These are phyloP conservation scores for Periphyllus acericola DNA, from an alignment of 2,888 invertebrate genomes.

Conservation along the genomic window DNA sequence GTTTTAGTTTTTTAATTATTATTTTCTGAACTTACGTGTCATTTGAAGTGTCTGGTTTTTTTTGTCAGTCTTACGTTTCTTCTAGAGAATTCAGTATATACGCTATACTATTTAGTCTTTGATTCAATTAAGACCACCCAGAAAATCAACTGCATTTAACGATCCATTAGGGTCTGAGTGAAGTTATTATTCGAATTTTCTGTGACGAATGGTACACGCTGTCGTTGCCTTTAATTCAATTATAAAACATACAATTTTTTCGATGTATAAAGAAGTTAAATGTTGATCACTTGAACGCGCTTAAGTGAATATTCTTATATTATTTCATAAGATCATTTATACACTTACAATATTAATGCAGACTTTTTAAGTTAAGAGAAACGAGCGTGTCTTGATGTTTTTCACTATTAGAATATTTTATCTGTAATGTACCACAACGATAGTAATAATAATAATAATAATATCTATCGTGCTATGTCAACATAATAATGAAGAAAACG, in stretches of 20 bases:
- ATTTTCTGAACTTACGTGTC: too few relatives aligned
- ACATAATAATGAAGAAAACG: not conserved
- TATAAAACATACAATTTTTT: not conserved
- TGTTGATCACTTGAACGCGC: too few relatives aligned
- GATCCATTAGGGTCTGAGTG: not conserved
- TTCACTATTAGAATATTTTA: too few relatives aligned
- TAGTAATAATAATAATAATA: not conserved
- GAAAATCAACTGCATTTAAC: not conserved
- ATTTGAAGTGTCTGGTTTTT: too few relatives aligned
- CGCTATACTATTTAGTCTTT: not conserved
- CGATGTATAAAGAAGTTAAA: too few relatives aligned
- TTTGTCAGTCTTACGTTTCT: not conserved
- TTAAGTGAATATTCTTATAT: too few relatives aligned
- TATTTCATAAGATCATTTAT: too few relatives aligned
- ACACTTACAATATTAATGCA: too few relatives aligned
- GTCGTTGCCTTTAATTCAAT: not conserved
- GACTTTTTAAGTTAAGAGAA: too few relatives aligned
- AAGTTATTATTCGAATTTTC: not conserved
- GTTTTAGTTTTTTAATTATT: too few relatives aligned
- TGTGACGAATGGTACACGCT: not conserved
- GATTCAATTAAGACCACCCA: constrained; percentile 17
- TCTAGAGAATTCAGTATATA: not conserved
- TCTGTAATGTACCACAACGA: too few relatives aligned
- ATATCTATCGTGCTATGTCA: not conserved
- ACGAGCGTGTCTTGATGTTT: too few relatives aligned